Base-by-base conservation (phyloP, 1,140 invertebrate genomes). In the Leguminivora glycinivorella region DNA sequence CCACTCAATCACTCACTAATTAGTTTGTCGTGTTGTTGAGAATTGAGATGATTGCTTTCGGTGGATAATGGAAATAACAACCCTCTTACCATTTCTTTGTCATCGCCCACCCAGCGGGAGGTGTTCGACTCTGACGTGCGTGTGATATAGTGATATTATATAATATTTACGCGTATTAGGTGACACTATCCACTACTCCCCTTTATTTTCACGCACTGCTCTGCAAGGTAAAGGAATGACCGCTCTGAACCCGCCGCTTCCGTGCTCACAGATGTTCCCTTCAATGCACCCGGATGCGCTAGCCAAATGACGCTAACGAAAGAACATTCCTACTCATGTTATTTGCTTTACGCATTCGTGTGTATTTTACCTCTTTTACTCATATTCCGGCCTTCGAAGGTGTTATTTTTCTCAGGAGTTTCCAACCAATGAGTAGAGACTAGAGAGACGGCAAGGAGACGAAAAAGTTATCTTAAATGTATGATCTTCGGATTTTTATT, bases 221-320 rank as follows among this genome's bases (percentile, higher is more conserved):
- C 34, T 34, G 40, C n/a, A 43, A 14, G 40, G 40, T 43, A 43
- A 17, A 17, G 12, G 43, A 47, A 47, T 38, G 12, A 12, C 43
- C 43, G 43, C 34, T 38, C 34, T n/a, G 56, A 56, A 22, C 56
- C 19, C 34, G 24, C 24, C 56, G 56, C 56, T 60, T 60, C 56
- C 56, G 25, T 14, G 56, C 56, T 26, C 56, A 10, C 58, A 63
- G 58, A 63, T 63, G 58, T 29, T 52, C 47, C 47, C 47, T 52
- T 9, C 19, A n/a, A 22, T 63, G 58, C 58, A 31, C 29, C 58
- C 58, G 58, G 58, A 63, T 63, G 58, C 58, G 58, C 58, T 63
- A 63, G 9, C 58, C 58, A 63, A 63, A 34, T 63, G 56, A 58
- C 56, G 58, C 58, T 63, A n/a, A 63, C 26, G 29, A 63, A 29